phyloP scores from a whole-genome alignment of 2,113 vertebrate species.

The Epinephelus moara region DNA sequence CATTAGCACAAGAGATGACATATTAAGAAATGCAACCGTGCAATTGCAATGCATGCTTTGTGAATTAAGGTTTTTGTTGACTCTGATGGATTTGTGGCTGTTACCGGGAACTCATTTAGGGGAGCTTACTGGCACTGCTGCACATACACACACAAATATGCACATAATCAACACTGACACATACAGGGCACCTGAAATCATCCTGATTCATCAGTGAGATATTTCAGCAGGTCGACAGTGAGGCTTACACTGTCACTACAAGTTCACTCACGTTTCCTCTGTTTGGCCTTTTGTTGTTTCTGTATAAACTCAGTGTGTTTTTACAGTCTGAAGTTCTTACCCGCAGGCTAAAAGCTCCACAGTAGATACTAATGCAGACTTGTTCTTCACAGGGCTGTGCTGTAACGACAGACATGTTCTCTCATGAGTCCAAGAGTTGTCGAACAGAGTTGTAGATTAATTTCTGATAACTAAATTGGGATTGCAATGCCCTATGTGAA shows the following conservation, averaged over 20 bases:
- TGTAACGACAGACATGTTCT: constrained; percentile 47
- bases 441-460: constrained; percentile 14
- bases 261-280: constrained; percentile 67
- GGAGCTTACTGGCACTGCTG: constrained; percentile 46
- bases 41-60: background rate
- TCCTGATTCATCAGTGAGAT: constrained; percentile 66
- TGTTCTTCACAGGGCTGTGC: constrained; percentile 35
- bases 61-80: constrained; percentile 12
- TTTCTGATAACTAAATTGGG: constrained; percentile 45
- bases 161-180: constrained; percentile 44
- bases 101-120: constrained; percentile 57
- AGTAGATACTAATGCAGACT: constrained; percentile 39
- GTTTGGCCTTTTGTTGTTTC: constrained; percentile 68
- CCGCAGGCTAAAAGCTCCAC: constrained; percentile 45
- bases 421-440: constrained; percentile 23
- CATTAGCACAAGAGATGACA: background rate
- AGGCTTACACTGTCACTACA: constrained; percentile 51
- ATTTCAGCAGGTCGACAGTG: constrained; percentile 61
- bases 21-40: constrained; percentile 14
- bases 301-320: constrained; percentile 67
- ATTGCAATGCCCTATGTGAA: background rate
- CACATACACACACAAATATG: constrained; percentile 25
- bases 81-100: constrained; percentile 52
- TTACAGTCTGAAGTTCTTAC: constrained; percentile 60
- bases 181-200: constrained; percentile 53